These are phyloP conservation scores for Eubucco bourcierii DNA, from an alignment of 2,113 vertebrate genomes.

Conservation along the genomic window DNA sequence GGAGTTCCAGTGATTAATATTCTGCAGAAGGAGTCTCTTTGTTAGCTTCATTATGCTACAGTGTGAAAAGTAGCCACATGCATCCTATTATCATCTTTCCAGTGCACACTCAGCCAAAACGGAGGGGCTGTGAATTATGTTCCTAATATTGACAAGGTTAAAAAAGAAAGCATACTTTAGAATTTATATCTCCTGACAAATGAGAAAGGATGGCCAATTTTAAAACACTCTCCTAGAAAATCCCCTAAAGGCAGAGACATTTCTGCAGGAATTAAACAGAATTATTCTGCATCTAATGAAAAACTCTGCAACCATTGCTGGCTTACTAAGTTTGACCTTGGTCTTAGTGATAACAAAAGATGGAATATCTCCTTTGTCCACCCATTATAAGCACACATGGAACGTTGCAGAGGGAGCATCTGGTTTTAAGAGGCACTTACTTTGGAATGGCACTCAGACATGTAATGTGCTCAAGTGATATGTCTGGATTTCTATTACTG, in stretches of 20 bases:
- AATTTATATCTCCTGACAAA: neutral
- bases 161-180: neutral
- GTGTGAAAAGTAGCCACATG: neutral
- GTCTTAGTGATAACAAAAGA: constrained; percentile 6
- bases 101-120: neutral
- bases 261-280: neutral
- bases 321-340: constrained; percentile 31
- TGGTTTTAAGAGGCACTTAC: constrained; percentile 61
- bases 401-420: constrained; percentile 49
- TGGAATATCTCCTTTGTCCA: constrained; percentile 4
- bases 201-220: neutral
- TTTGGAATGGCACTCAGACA: constrained; percentile 41
- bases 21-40: neutral
- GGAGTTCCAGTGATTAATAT: neutral
- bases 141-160: neutral
- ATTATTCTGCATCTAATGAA: neutral
- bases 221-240: neutral
- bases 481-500: constrained; percentile 54
- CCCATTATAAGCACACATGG: constrained; percentile 10
- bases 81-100: neutral
- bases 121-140: neutral
- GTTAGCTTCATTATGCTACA: neutral
- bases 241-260: neutral
- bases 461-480: constrained; percentile 18
- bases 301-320: neutral